These are phyloP conservation scores for Drosophila ironensis DNA, from an alignment of 1,140 invertebrate species.

Conservation along the genomic window DNA sequence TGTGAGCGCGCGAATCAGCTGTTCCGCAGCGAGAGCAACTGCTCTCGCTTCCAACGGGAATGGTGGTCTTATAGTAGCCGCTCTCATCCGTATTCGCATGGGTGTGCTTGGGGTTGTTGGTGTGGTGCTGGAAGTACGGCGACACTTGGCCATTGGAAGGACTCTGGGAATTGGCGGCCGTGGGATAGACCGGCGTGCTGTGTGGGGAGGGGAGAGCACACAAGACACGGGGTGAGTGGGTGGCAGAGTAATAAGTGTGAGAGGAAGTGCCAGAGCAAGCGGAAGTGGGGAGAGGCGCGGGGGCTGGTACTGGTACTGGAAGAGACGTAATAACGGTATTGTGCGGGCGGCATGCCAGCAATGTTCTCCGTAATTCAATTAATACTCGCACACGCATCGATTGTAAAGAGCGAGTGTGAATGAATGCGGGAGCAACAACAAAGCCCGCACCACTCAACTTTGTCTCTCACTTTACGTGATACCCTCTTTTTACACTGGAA, in stretches of 20 bases:
- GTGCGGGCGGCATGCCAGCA: slow-evolving; percentile 19
- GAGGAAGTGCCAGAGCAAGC: no score
- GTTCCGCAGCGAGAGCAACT: slow-evolving; percentile 59
- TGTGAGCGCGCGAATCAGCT: slow-evolving; percentile 57
- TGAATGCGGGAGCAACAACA: slow-evolving; percentile 27
- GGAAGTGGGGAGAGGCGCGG: no score
- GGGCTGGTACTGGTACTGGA: no score
- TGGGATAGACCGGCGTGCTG: slow-evolving; percentile 75
- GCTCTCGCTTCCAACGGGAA: slow-evolving; percentile 53
- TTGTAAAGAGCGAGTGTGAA: slow-evolving; percentile 28
- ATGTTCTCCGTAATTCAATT: slow-evolving; percentile 37
- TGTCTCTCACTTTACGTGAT: no score
- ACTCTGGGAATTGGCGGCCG: slow-evolving; percentile 68
- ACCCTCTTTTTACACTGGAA: no score
- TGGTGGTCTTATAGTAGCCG: slow-evolving; percentile 72
- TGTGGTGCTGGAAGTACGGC: slow-evolving; percentile 49
- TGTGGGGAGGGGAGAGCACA: slow-evolving; percentile 11
- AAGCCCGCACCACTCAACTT: background rate
- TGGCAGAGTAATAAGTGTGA: no score
- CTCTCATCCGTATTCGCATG: slow-evolving; percentile 2
- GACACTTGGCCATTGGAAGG: slow-evolving; percentile 76
- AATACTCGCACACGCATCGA: slow-evolving; percentile 20
- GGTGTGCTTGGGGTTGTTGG: slow-evolving; percentile 10
- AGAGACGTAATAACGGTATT: slow-evolving; percentile 1
- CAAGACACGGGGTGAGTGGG: slow-evolving; percentile 2